Evolutionary conservation across 2,888 invertebrate genomes (phyloP).

Genomic region (Polyommatus iphigenia): DNA sequence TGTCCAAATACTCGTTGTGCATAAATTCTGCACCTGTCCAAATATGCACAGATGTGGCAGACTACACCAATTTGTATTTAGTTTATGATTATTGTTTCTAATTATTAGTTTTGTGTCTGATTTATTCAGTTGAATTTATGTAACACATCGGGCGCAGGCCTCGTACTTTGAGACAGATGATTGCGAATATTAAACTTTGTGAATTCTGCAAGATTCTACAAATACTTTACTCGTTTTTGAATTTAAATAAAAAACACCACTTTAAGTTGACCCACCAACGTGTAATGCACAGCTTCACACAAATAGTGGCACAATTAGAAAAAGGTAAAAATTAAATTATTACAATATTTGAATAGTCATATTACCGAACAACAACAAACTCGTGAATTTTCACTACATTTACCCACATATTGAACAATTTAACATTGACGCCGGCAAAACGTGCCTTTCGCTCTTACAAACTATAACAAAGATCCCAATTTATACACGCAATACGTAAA

Average conservation of each 20-base stretch:
- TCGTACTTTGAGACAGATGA: no score
- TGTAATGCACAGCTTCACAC: not conserved
- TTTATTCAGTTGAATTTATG: no score
- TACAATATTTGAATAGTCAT: not conserved
- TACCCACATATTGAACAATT: not conserved
- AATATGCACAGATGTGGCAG: not conserved
- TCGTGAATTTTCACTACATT: not conserved
- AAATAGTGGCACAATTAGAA: constrained; percentile 11
- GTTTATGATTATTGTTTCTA: not conserved
- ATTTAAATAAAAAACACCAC: not conserved
- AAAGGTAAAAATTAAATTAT: not conserved
- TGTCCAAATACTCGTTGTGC: not conserved
- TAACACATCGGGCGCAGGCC: no score
- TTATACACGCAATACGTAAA: not conserved
- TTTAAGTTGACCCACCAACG: not conserved
- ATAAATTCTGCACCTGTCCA: not conserved
- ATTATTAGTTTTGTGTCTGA: not conserved
- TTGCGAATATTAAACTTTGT: no score
- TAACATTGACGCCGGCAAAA: constrained; percentile 8
- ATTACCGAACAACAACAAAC: constrained; percentile 9
- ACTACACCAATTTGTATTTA: not conserved
- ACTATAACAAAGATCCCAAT: constrained; percentile 13
- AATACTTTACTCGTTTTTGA: not conserved
- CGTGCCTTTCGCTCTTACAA: not conserved
- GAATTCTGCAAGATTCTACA: not conserved